Percentiles rank a stretch among this genome's conserved stretches.
Conservation (phyloP, 2,113 vertebrate genomes). For the Platichthys flesus region DNA sequence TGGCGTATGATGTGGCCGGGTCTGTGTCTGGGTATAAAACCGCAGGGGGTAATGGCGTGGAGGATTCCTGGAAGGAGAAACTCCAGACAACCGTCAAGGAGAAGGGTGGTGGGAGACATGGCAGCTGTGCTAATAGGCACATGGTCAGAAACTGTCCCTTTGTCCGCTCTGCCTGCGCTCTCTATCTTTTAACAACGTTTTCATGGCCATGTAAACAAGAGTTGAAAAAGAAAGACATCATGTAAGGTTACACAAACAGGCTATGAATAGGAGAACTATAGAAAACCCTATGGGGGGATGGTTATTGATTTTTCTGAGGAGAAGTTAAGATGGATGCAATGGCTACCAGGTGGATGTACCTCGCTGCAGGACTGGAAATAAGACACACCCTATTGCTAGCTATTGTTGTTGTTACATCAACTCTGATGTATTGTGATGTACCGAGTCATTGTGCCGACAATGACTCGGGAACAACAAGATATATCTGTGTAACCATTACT, state of each 20-base stretch:
- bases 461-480: background rate
- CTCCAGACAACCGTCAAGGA: conserved; percentile 21
- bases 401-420: background rate
- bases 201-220: conserved; percentile 12
- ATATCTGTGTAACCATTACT: background rate
- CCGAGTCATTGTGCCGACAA: background rate
- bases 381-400: background rate
- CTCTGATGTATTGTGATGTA: no score
- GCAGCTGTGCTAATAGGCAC: conserved; percentile 10
- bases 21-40: conserved; percentile 46
- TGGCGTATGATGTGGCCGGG: conserved; percentile 44
- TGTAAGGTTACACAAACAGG: conserved; percentile 20
- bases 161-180: background rate
- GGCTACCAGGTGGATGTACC: background rate
- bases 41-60: conserved; percentile 13
- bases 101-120: conserved; percentile 14
- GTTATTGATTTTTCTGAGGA: conserved; percentile 37
- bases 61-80: conserved; percentile 28
- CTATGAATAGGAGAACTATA: conserved; percentile 27
- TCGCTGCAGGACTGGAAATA: background rate
- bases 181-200: conserved; percentile 3
- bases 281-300: conserved; percentile 11
- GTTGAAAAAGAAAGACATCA: conserved; percentile 4
- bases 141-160: background rate
- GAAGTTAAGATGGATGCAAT: conserved; percentile 29